Percentiles rank a stretch among this genome's conserved stretches.
phyloP scores from a whole-genome alignment of 2,113 vertebrate species.

The Leptosomus discolor region DNA sequence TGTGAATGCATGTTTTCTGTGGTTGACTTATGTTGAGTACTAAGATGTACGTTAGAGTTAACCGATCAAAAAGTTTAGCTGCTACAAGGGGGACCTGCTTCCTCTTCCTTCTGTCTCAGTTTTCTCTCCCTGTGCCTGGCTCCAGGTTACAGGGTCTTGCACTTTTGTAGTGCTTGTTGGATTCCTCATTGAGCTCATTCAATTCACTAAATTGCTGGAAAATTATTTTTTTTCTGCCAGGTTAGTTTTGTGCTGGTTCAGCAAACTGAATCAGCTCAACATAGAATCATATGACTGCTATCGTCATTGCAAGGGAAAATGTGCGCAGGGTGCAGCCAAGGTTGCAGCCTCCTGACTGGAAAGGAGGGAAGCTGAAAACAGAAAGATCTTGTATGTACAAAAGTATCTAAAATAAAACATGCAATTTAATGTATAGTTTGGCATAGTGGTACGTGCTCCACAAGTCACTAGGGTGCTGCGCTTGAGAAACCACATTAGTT shows the following conservation, averaged over 20 bases:
- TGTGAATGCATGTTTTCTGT: not conserved
- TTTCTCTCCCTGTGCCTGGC: not conserved
- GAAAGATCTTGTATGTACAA: not conserved
- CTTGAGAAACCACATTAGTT: not conserved
- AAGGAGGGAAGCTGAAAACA: not conserved
- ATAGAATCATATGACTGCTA: not conserved
- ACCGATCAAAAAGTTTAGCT: not conserved
- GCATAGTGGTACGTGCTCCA: not conserved
- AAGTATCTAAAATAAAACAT: not conserved
- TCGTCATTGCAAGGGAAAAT: not conserved
- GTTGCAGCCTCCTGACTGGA: not conserved
- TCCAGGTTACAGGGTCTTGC: not conserved
- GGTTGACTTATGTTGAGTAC: not conserved
- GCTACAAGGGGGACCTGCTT: not conserved
- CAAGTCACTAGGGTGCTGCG: not conserved
- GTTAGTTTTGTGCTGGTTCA: slow-evolving; percentile 8
- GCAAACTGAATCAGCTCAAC: not conserved
- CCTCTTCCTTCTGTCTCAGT: not conserved
- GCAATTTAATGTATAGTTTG: not conserved
- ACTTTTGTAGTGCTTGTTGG: not conserved
- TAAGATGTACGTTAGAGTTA: not conserved
- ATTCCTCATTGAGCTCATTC: not conserved
- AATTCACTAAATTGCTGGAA: not conserved
- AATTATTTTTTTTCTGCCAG: not conserved
- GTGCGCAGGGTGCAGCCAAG: not conserved